These are phyloP conservation scores for Timandra comae DNA, from an alignment of 2,888 invertebrate species.

Conservation along the genomic window DNA sequence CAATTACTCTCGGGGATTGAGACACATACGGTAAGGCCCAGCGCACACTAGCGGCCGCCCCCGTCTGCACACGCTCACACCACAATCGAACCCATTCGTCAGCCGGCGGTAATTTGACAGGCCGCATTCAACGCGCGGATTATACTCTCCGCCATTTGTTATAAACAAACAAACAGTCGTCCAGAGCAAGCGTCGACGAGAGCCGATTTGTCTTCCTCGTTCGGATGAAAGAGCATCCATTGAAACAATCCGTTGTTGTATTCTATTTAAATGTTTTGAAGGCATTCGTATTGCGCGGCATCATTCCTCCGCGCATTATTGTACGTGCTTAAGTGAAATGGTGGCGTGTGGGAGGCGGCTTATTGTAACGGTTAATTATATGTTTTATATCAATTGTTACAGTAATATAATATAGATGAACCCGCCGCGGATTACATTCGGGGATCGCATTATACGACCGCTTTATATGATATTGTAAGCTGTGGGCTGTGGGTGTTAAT, in stretches of 20 bases:
- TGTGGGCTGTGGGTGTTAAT: neutral
- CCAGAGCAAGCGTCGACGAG: conserved; percentile 15
- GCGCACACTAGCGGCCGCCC: conserved; percentile 13
- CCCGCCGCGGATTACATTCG: no score
- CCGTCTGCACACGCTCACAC: conserved; percentile 12
- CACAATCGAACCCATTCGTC: conserved; percentile 23
- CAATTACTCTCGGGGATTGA: neutral
- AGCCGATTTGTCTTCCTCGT: conserved; percentile 25
- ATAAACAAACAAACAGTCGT: conserved; percentile 17
- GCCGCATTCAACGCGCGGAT: conserved; percentile 21
- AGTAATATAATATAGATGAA: no score
- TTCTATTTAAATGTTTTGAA: conserved; percentile 1
- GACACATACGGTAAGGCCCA: conserved; percentile 9
- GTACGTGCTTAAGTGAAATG: no score
- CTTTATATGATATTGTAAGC: no score
- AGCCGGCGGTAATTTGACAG: conserved; percentile 17
- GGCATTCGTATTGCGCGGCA: conserved; percentile 2
- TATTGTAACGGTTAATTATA: no score
- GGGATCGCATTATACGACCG: no score
- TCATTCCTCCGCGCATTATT: conserved; percentile 2
- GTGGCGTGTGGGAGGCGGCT: no score
- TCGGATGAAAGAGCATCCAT: conserved; percentile 11
- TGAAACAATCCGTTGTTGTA: conserved; percentile 8
- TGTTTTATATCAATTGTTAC: no score
- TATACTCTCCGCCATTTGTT: conserved; percentile 21